Conservation (phyloP, 2,888 invertebrate genomes). For the Willowsia nigromaculata region DNA sequence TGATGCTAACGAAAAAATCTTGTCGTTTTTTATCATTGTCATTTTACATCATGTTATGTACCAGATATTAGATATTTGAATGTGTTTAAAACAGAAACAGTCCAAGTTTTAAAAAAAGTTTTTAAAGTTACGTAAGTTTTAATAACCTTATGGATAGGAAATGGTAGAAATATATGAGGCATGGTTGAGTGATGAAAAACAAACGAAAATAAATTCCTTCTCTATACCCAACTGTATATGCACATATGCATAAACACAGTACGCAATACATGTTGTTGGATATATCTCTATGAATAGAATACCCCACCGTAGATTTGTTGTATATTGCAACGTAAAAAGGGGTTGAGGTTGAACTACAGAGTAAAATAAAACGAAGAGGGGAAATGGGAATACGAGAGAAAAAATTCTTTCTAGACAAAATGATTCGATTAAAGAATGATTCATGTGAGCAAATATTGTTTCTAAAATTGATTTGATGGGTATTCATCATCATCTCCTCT, state of each 20-base stretch:
- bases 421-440: slow-evolving; percentile 76
- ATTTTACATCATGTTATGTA: neutral
- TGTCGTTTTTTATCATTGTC: neutral
- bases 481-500: slow-evolving; percentile 56
- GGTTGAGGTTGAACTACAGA: neutral
- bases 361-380: neutral
- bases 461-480: slow-evolving; percentile 76
- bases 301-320: neutral
- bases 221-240: neutral
- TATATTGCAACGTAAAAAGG: neutral
- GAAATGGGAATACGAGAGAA: slow-evolving; percentile 59
- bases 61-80: neutral
- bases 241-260: neutral
- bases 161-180: neutral
- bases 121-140: too few relatives aligned
- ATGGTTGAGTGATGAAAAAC: slow-evolving; percentile 70
- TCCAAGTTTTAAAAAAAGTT: too few relatives aligned
- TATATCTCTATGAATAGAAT: neutral
- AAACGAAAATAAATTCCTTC: slow-evolving; percentile 49
- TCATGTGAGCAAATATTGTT: slow-evolving; percentile 77
- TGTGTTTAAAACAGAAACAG: too few relatives aligned
- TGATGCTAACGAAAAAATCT: too few relatives aligned
- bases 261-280: neutral
- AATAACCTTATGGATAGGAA: too few relatives aligned
- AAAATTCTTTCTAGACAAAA: slow-evolving; percentile 45